Percentiles rank a stretch among this genome's conserved stretches.
Conservation (phyloP, 23 tunicate genomes). For the Trididemnum clinides region DNA sequence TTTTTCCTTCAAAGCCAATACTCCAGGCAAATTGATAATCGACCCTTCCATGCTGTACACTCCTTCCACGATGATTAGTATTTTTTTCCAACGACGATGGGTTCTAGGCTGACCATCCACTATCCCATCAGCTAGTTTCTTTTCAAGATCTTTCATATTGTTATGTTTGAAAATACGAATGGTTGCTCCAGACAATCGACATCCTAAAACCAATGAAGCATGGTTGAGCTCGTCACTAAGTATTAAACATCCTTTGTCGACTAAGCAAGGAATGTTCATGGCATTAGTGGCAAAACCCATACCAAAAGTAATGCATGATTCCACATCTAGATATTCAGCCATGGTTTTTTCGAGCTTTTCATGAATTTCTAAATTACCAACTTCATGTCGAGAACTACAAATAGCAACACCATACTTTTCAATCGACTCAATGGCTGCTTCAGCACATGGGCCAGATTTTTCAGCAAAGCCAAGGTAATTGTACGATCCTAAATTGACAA, state of each 20-base stretch:
- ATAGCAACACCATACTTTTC: conserved; percentile 86
- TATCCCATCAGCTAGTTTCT: conserved; percentile 75
- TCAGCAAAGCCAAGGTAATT: conserved; percentile 99
- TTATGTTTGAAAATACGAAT: conserved; percentile 91
- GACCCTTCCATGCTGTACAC: conserved; percentile 99
- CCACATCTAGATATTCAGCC: conserved; percentile 88
- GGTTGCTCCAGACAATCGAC: conserved; percentile 87
- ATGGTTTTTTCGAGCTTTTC: conserved; percentile 74
- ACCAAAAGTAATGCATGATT: conserved; percentile 92
- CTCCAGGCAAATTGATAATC: conserved; percentile 86
- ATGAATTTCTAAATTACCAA: conserved; percentile 91
- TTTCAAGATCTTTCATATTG: conserved; percentile 90
- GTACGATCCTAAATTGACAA: conserved; percentile 93
- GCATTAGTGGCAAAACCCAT: conserved; percentile 99
- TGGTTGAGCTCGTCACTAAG: conserved; percentile 97
- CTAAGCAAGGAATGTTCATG: conserved; percentile 97
- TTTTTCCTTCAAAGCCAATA: conserved; percentile 86
- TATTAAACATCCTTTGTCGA: conserved; percentile 89
- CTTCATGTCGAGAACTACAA: conserved; percentile 80
- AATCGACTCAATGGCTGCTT: conserved; percentile 77
- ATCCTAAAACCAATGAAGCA: conserved; percentile 96
- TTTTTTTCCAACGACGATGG: conserved; percentile 94
- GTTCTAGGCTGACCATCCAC: conserved; percentile 95
- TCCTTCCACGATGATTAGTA: conserved; percentile 97
- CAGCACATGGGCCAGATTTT: conserved; percentile 90